Base-by-base conservation (phyloP, 2,797 vertebrate genomes). In the Molossus alvarezi region DNA sequence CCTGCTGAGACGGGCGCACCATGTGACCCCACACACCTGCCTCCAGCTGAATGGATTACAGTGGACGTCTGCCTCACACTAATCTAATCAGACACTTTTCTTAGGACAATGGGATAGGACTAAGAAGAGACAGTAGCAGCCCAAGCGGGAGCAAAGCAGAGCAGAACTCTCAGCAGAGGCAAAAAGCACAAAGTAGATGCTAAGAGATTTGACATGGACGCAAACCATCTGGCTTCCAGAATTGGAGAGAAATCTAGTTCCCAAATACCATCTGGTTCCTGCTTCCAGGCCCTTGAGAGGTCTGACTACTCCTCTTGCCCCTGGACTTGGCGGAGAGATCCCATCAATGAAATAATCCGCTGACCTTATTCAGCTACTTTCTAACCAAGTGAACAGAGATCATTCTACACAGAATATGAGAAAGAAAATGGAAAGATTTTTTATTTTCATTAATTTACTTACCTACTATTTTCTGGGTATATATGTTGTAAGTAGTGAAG, bases 401-500 rank as follows among this genome's bases (percentile, higher is more conserved):
- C 82, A 85, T 87, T 91, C 69, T 84, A 64, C 21, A 77, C 0
- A 18, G 13, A 29, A 62, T 10, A 27, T 58, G 45, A 96, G 55
- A 79, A 88, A 65, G 20, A 69, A 76, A 91, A 72, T 81, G n/a
- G n/a, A 51, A 81, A 81, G 14, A 51, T 72, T 21, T 88, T 71
- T 65, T 12, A 27, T 62, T 67, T 48, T 88, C 17, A 10, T 67
- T 72, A 60, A 67, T 71, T 96, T 84, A 88, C 18, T 33, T 81
- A 67, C 18, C 29, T 83, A 33, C 77, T 37, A 21, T 55, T 92
- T 97, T 86, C 25, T 72, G 53, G 15, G 23, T 53, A 88, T 77
- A 21, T 45, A 41, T 71, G 17, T 62, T 86, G 1, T 62, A 72
- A 88, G 18, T 37, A 45, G 48, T 18, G 25, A 79, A 58, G 25